Evolutionary conservation across 2,113 vertebrate species (phyloP).

Genomic region (Seriola quinqueradiata): DNA sequence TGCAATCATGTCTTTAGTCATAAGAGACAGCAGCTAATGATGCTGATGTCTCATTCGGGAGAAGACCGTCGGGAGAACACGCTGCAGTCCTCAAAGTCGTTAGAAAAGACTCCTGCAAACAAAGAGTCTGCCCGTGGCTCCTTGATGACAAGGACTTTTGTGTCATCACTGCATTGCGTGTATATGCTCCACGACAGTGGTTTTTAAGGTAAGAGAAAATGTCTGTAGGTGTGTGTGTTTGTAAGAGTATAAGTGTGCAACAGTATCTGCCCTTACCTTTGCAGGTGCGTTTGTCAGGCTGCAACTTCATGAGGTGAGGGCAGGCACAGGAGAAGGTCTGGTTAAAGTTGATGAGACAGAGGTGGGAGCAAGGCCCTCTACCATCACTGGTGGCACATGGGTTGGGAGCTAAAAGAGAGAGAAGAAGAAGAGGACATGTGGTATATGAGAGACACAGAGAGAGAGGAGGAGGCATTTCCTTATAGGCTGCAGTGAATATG

Average conservation of each 20-base stretch:
- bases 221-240: not conserved
- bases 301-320: slow-evolving; percentile 97
- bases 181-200: not conserved
- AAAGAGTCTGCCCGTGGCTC: not conserved
- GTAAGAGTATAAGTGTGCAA: not conserved
- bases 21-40: slow-evolving; percentile 34
- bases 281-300: slow-evolving; percentile 91
- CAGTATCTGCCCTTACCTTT: slow-evolving; percentile 86
- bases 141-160: not conserved
- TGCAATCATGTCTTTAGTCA: slow-evolving; percentile 25
- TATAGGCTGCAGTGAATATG: not conserved
- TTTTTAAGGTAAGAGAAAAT: not conserved
- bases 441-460: not conserved
- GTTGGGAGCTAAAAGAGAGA: slow-evolving; percentile 88
- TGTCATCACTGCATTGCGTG: not conserved
- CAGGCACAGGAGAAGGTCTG: slow-evolving; percentile 94
- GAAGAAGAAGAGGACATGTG: not conserved
- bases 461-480: not conserved
- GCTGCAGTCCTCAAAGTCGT: not conserved
- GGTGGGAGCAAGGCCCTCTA: slow-evolving; percentile 93
- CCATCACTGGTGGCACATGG: slow-evolving; percentile 91
- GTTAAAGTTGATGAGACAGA: slow-evolving; percentile 98
- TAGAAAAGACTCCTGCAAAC: slow-evolving; percentile 14
- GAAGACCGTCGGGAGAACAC: too few species aligned
- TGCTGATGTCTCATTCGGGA: not conserved